Base-by-base conservation (phyloP, 2,113 vertebrate genomes). In the Anolis carolinensis region DNA sequence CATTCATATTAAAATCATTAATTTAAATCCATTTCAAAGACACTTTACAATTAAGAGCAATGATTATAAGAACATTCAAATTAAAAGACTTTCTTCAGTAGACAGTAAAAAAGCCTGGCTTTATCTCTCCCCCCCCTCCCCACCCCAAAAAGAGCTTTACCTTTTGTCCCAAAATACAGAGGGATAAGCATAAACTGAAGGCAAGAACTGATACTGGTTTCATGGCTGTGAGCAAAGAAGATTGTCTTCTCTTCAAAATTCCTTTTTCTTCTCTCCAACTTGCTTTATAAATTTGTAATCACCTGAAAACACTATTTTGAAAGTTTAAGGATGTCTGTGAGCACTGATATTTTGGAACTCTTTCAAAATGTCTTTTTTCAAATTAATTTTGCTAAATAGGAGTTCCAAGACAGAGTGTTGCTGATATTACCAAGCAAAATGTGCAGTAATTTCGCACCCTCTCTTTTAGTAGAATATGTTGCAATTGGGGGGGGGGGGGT, bases 61-160 rank as follows among this genome's bases (percentile, higher is more conserved):
- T 55, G 52, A 55, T 55, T 13, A 55, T 13, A 55, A 55, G 9
- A 9, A 55, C 52, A 55, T 55, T 55, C 52, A 9, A 55, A 55
- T 55, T 55, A 55, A 55, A 55, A 55, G 52, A 7, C 14, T 55
- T 55, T 55, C 10, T 55, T 6, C 50, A 52, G 50, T 52, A 10
- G 52, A 55, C 52, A 55, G 52, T 55, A 2, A 55, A 55, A 55
- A 55, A 14, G 8, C 52, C 52, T 55, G 52, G 52, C 52, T 13
- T 20, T 27, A 67, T n/a, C n/a, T n/a, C n/a, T n/a, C n/a, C 65
- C 7, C 39, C 3, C 11, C 3, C 32, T 8, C 39, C 74, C 16
- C 21, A 44, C 67, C 30, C 68, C 83, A 50, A 84, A 84, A 32
- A 21, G 4, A 83, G 77, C 83, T 96, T 95, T 96, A 97, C 97